phyloP scores from a whole-genome alignment of 2,888 invertebrate genomes.

The Meiosimyza decipiens region DNA sequence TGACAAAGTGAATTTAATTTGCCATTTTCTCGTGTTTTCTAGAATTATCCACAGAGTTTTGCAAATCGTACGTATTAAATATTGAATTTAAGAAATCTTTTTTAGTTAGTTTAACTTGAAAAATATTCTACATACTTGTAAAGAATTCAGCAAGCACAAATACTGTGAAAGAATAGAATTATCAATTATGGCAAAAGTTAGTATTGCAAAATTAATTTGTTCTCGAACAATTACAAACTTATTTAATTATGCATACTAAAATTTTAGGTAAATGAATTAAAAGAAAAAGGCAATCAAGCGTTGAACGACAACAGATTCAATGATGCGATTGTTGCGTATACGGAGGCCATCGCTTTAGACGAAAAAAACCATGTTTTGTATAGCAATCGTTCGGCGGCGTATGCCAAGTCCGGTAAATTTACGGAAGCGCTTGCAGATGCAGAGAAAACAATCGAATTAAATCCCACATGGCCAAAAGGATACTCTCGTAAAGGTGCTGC shows the following conservation, averaged over 20 bases:
- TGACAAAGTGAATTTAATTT: constrained; percentile 23
- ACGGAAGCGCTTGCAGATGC: constrained; percentile 84
- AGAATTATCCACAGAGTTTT: constrained; percentile 41
- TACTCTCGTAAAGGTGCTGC: constrained; percentile 92
- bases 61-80: no score
- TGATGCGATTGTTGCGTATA: constrained; percentile 83
- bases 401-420: constrained; percentile 83
- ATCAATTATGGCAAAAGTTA: constrained; percentile 51
- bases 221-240: background rate
- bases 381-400: constrained; percentile 92
- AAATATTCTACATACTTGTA: no score
- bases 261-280: constrained; percentile 79
- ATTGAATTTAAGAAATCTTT: no score
- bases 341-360: constrained; percentile 84
- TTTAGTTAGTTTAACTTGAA: no score
- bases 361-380: constrained; percentile 86
- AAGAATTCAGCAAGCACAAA: constrained; percentile 11
- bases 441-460: constrained; percentile 81
- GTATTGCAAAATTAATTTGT: constrained; percentile 18
- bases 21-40: constrained; percentile 46
- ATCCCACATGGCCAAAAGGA: constrained; percentile 88
- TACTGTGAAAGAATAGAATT: constrained; percentile 33
- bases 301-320: constrained; percentile 80
- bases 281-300: constrained; percentile 89
- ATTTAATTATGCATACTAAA: no score